Evolutionary conservation across 2,888 invertebrate genomes (phyloP).

Genomic region (Oligia strigilis): DNA sequence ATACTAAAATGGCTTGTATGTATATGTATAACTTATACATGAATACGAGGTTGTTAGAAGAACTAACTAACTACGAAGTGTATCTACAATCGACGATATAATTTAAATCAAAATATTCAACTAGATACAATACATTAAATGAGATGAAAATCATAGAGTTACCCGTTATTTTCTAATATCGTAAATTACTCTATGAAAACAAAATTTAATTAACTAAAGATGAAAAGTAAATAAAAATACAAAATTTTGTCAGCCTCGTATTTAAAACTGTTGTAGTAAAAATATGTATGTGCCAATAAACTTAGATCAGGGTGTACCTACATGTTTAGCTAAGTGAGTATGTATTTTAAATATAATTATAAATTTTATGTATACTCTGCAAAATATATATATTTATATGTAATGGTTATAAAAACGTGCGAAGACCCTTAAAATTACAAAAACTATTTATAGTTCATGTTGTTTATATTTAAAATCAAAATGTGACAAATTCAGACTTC

Average conservation of each 20-base stretch:
- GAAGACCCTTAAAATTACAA: background rate
- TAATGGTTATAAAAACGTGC: slow-evolving; percentile 5
- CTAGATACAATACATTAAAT: no score
- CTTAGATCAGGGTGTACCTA: slow-evolving; percentile 76
- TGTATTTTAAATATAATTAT: slow-evolving; percentile 15
- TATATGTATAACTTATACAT: slow-evolving; percentile 16
- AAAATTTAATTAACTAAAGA: background rate
- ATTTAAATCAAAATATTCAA: background rate
- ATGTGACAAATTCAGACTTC: background rate
- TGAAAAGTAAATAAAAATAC: background rate
- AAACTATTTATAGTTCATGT: background rate
- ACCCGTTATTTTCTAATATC: background rate
- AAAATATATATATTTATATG: slow-evolving; percentile 22
- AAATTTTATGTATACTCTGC: slow-evolving; percentile 23
- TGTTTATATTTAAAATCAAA: background rate
- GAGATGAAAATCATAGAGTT: background rate
- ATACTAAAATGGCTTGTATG: slow-evolving; percentile 38
- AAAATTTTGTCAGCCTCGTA: slow-evolving; percentile 8
- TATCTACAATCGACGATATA: background rate
- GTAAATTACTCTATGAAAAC: background rate
- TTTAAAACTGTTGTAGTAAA: slow-evolving; percentile 12
- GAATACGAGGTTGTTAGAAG: slow-evolving; percentile 15
- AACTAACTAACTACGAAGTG: no score
- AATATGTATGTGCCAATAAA: slow-evolving; percentile 64
- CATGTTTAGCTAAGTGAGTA: slow-evolving; percentile 55